Conservation (phyloP, 2,113 vertebrate species). For the Alligator mississippiensis region DNA sequence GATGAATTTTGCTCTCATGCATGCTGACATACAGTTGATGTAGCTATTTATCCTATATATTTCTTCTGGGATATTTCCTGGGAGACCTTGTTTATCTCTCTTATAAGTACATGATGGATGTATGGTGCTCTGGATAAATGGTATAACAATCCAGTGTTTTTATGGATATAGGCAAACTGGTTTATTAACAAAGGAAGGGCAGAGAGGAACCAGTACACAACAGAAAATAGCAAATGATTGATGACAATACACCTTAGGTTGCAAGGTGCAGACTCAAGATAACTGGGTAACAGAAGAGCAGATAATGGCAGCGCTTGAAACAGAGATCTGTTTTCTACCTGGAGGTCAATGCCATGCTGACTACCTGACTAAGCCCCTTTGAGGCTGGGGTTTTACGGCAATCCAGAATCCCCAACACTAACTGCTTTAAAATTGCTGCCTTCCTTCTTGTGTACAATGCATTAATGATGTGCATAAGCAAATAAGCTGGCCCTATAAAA, state of each 20-base stretch:
- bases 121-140: slow-evolving; percentile 72
- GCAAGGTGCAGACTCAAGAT: slow-evolving; percentile 79
- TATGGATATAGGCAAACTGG: slow-evolving; percentile 76
- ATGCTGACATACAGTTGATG: slow-evolving; percentile 68
- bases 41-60: slow-evolving; percentile 78
- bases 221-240: slow-evolving; percentile 72
- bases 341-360: slow-evolving; percentile 63
- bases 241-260: slow-evolving; percentile 75
- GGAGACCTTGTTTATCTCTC: slow-evolving; percentile 74
- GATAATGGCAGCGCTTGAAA: slow-evolving; percentile 55
- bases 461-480: background rate
- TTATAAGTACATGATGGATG: slow-evolving; percentile 73
- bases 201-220: slow-evolving; percentile 39
- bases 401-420: slow-evolving; percentile 7
- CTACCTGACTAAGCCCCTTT: slow-evolving; percentile 15
- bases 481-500: background rate
- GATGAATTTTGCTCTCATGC: slow-evolving; percentile 71
- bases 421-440: background rate
- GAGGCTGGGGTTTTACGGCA: background rate
- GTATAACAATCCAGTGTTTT: slow-evolving; percentile 75
- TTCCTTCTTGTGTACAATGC: background rate
- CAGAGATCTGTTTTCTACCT: slow-evolving; percentile 23
- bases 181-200: slow-evolving; percentile 78
- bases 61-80: slow-evolving; percentile 69
- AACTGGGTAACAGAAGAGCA: slow-evolving; percentile 42